phyloP scores from a whole-genome alignment of 2,797 vertebrate species.

The Eptatretus atami region DNA sequence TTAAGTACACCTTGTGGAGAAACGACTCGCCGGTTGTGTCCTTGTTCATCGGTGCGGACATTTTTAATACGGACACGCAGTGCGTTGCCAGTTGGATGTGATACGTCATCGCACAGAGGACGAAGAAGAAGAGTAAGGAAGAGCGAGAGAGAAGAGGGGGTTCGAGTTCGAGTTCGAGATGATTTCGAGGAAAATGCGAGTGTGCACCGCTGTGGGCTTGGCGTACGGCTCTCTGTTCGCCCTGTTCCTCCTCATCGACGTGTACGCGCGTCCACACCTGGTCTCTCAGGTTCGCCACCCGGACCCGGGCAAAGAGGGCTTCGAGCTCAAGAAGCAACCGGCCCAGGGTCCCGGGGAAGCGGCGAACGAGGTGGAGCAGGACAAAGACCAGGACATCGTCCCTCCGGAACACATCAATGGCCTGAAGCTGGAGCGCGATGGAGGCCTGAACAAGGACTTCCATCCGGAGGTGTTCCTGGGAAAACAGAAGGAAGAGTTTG shows the following conservation, averaged over 20 bases:
- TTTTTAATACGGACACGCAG: too few relatives aligned
- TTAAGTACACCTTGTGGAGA: too few relatives aligned
- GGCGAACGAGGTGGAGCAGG: background rate
- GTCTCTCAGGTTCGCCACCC: too few relatives aligned
- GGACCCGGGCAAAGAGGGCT: too few relatives aligned
- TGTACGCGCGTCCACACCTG: background rate
- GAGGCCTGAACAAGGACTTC: conserved; percentile 72
- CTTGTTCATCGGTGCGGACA: too few relatives aligned
- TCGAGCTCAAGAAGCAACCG: too few relatives aligned
- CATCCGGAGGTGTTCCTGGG: conserved; percentile 88
- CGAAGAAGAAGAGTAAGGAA: too few relatives aligned
- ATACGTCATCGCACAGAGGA: too few relatives aligned
- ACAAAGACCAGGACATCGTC: conserved; percentile 52
- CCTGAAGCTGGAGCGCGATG: conserved; percentile 64
- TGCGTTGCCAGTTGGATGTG: too few relatives aligned
- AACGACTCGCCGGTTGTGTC: too few relatives aligned
- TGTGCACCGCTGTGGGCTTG: conserved; percentile 2
- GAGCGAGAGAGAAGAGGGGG: too few relatives aligned
- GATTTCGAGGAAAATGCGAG: background rate
- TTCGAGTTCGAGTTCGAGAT: background rate
- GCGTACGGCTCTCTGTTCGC: background rate
- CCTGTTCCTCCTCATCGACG: background rate
- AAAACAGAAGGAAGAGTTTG: conserved; percentile 55
- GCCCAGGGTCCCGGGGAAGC: background rate
- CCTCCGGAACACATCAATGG: conserved; percentile 72